A percentile compares a stretch with the other conserved stretches of the same genome.
Conservation (phyloP, 2,797 vertebrate species). For the Mormyrus hasselquistii region DNA sequence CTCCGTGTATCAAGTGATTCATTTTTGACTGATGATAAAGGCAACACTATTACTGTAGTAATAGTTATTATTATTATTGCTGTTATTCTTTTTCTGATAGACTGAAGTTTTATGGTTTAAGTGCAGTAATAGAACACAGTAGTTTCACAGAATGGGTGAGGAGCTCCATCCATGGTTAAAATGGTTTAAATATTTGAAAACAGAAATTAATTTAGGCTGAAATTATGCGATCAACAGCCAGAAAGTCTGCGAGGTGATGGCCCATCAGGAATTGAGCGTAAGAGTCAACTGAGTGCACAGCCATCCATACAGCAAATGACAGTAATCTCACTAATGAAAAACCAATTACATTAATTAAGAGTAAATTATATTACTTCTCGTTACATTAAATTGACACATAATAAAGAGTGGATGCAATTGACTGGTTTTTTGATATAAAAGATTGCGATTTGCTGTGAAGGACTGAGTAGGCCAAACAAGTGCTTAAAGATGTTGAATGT, state of each 20-base stretch:
- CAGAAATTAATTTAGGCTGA: neutral
- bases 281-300: neutral
- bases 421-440: neutral
- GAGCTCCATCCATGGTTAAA: neutral
- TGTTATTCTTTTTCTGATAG: neutral
- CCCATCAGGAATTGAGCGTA: neutral
- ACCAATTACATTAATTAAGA: neutral
- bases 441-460: neutral
- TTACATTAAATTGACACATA: neutral
- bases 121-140: neutral
- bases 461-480: neutral
- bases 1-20: neutral
- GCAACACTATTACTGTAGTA: neutral
- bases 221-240: neutral
- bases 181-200: neutral
- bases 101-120: neutral
- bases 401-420: neutral
- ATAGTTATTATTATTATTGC: neutral
- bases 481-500: neutral
- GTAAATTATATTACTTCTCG: neutral
- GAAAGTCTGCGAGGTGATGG: neutral
- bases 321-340: conserved; percentile 7
- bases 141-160: neutral
- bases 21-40: neutral
- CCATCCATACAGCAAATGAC: neutral